Conservation (phyloP, 2,113 vertebrate species). For the Xiphias gladius region DNA sequence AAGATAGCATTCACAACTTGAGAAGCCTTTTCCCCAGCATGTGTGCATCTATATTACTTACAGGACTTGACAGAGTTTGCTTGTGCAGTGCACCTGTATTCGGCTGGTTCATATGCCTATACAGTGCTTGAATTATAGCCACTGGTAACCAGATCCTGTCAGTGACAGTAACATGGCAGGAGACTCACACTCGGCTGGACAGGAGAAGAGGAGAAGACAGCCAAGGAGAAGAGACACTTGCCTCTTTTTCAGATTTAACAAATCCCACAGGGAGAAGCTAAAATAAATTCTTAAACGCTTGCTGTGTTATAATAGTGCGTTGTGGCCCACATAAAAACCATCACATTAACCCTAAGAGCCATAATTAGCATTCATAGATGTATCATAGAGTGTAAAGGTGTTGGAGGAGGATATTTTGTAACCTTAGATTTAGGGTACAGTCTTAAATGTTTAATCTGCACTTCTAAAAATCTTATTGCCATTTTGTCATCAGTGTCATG, state of each 20-base stretch:
- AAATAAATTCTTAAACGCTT: constrained; percentile 66
- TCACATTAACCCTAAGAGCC: constrained; percentile 69
- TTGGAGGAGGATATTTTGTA: constrained; percentile 30
- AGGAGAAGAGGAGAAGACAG: constrained; percentile 27
- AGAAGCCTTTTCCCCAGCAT: constrained; percentile 10
- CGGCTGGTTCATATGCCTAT: constrained; percentile 54
- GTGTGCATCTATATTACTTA: constrained; percentile 52
- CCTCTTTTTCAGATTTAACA: constrained; percentile 30
- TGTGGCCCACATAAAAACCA: constrained; percentile 70
- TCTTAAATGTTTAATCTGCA: constrained; percentile 39
- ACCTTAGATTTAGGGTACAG: constrained; percentile 37
- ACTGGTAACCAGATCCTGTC: constrained; percentile 61
- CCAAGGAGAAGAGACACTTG: constrained; percentile 33
- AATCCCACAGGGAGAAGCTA: constrained; percentile 49
- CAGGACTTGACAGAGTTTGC: constrained; percentile 54
- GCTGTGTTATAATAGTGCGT: constrained; percentile 51
- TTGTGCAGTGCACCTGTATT: constrained; percentile 62
- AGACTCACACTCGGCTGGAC: constrained; percentile 9
- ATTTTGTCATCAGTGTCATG: background rate
- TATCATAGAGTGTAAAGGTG: constrained; percentile 21
- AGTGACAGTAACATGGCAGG: constrained; percentile 58
- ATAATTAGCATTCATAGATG: constrained; percentile 66
- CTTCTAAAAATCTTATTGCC: constrained; percentile 32
- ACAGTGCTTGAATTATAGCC: constrained; percentile 54
- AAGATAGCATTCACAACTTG: constrained; percentile 14